These are phyloP conservation scores for Marmota flaviventris DNA, from an alignment of 2,113 vertebrate species.

Conservation along the genomic window DNA sequence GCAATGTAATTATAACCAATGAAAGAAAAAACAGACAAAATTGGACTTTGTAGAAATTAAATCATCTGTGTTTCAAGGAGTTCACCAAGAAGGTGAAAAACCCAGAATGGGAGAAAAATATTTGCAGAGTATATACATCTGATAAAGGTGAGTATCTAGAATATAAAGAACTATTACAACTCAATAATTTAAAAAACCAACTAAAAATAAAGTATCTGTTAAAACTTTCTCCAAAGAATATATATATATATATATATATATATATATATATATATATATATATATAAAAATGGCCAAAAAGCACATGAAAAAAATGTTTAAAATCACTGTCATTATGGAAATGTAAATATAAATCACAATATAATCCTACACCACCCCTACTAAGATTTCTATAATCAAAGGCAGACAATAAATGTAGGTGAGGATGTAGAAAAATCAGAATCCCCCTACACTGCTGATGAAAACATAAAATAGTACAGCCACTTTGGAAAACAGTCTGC, in stretches of 20 bases:
- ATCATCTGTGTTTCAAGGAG: neutral
- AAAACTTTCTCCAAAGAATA: neutral
- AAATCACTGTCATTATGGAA: neutral
- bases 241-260: too few relatives aligned
- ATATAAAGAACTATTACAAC: neutral
- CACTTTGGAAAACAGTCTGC: neutral
- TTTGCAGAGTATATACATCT: neutral
- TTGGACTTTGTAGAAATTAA: neutral
- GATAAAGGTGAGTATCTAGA: too few relatives aligned
- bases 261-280: too few relatives aligned
- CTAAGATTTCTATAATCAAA: neutral
- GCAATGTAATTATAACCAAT: neutral
- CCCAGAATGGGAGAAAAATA: neutral
- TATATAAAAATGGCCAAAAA: neutral
- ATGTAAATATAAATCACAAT: neutral
- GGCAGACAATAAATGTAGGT: neutral
- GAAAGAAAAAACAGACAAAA: neutral
- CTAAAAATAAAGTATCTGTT: neutral
- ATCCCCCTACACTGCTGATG: neutral
- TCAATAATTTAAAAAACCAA: neutral
- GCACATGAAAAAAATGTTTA: neutral
- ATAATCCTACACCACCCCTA: neutral
- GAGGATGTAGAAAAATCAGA: neutral
- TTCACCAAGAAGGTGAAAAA: neutral
- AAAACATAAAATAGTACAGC: neutral